phyloP scores from a whole-genome alignment of 2,888 invertebrate genomes.

The Scaptomyza tumidula region DNA sequence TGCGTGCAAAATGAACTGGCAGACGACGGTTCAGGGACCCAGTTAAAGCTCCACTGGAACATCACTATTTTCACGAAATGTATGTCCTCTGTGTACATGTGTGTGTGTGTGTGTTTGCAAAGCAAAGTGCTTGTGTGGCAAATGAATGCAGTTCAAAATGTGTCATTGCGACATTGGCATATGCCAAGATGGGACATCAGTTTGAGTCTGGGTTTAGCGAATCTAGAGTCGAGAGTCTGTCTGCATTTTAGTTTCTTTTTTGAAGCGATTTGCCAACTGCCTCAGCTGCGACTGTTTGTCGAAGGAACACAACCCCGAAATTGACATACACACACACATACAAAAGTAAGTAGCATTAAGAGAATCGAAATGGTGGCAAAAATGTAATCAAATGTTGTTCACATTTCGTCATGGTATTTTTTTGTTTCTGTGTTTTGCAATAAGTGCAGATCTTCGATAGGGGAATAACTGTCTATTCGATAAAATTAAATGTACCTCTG shows the following conservation, averaged over 20 bases:
- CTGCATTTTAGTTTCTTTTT: constrained; percentile 69
- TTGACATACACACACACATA: constrained; percentile 43
- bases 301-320: constrained; percentile 65
- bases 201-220: not conserved
- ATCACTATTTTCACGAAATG: constrained; percentile 12
- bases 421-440: too few species aligned
- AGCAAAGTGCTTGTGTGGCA: constrained; percentile 62
- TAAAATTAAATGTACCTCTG: not conserved
- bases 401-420: constrained; percentile 19
- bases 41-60: constrained; percentile 1
- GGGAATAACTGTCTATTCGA: not conserved
- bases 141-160: constrained; percentile 69
- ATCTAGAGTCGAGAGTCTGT: constrained; percentile 5
- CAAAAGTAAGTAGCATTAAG: constrained; percentile 1
- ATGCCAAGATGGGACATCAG: constrained; percentile 5
- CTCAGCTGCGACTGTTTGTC: constrained; percentile 61
- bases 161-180: constrained; percentile 72
- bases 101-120: constrained; percentile 40
- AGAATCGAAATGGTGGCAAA: constrained; percentile 22
- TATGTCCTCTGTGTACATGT: not conserved
- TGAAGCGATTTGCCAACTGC: constrained; percentile 64
- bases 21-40: constrained; percentile 9
- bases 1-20: constrained; percentile 64
- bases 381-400: constrained; percentile 64
- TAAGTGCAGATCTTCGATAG: too few species aligned